phyloP scores from a whole-genome alignment of 2,113 vertebrate genomes.

The Lophotis ruficrista region DNA sequence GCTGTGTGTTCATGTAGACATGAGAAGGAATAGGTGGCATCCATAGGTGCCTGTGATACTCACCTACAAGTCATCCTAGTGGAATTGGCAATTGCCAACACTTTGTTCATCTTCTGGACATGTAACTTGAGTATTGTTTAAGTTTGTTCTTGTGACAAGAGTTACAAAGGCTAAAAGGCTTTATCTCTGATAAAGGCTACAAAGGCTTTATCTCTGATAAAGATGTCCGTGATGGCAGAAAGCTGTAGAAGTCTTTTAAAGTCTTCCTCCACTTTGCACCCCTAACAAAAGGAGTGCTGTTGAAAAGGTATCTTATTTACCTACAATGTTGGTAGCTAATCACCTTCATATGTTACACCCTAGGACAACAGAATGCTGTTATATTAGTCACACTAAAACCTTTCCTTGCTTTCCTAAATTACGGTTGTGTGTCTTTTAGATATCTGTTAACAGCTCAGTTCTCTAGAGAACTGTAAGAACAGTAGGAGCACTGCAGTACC shows the following conservation, averaged over 20 bases:
- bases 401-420: not conserved
- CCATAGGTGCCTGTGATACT: not conserved
- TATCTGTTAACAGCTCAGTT: not conserved
- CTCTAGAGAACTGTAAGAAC: not conserved
- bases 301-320: not conserved
- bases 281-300: not conserved
- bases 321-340: not conserved
- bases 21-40: not conserved
- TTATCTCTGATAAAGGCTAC: too few relatives aligned
- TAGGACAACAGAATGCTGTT: not conserved
- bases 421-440: not conserved
- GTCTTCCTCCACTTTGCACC: not conserved
- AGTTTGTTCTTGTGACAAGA: not conserved
- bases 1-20: accelerated
- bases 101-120: not conserved
- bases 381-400: not conserved
- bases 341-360: not conserved
- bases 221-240: not conserved
- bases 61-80: not conserved
- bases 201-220: too few relatives aligned
- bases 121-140: not conserved
- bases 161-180: too few relatives aligned
- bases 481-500: not conserved
- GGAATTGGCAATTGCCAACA: not conserved
- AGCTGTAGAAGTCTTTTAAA: not conserved